These are phyloP conservation scores for Morpho helenor DNA, from an alignment of 2,888 invertebrate species.

Conservation along the genomic window DNA sequence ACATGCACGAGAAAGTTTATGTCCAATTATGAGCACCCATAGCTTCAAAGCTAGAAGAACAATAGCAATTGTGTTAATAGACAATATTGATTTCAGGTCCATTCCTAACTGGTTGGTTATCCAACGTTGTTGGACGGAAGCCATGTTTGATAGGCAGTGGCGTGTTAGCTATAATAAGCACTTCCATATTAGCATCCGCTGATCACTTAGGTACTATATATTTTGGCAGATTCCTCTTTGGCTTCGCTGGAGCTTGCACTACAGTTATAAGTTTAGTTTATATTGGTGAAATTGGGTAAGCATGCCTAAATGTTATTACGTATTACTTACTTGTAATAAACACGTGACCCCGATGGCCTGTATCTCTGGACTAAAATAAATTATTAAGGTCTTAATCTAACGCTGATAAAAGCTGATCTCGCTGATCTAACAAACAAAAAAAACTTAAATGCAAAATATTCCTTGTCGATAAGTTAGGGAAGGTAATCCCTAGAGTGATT, in stretches of 20 bases:
- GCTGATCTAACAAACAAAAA: too few species aligned
- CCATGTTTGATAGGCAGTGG: slow-evolving; percentile 38
- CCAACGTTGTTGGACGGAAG: slow-evolving; percentile 41
- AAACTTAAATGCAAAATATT: too few species aligned
- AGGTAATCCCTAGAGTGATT: neutral
- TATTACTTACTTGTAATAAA: too few species aligned
- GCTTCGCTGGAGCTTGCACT: slow-evolving; percentile 35
- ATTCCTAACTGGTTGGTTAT: slow-evolving; percentile 36
- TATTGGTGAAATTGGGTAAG: slow-evolving; percentile 49
- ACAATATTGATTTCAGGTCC: slow-evolving; percentile 37
- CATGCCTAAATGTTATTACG: slow-evolving; percentile 10
- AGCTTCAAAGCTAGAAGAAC: too few species aligned
- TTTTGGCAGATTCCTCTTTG: slow-evolving; percentile 35
- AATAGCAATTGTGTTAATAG: too few species aligned
- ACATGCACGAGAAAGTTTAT: too few species aligned
- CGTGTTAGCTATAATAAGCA: slow-evolving; percentile 28
- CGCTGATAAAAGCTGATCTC: too few species aligned
- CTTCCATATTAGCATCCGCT: slow-evolving; percentile 34
- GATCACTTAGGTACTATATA: slow-evolving; percentile 36
- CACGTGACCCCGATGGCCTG: too few species aligned
- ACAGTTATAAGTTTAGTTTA: slow-evolving; percentile 40
- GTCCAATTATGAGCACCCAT: too few species aligned
- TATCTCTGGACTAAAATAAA: too few species aligned
- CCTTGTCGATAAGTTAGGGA: too few species aligned
- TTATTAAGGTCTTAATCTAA: too few species aligned